Evolutionary conservation across 2,797 vertebrate species (phyloP).

Genomic region (Poeciliopsis gracilis): DNA sequence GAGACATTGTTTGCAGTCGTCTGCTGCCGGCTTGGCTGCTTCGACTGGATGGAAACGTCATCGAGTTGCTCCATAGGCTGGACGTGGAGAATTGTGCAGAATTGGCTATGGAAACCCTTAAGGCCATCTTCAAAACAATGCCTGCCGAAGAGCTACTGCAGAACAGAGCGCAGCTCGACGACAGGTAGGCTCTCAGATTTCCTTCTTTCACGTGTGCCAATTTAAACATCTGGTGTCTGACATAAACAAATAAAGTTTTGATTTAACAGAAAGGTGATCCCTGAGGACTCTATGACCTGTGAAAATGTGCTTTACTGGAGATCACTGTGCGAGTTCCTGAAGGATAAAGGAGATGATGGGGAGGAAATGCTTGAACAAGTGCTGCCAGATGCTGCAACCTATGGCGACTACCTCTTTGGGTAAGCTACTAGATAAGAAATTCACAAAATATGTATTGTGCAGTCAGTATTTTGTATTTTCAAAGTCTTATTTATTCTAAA

Average conservation of each 20-base stretch:
- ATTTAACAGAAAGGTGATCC: constrained; percentile 85
- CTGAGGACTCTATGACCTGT: constrained; percentile 85
- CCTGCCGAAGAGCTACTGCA: constrained; percentile 79
- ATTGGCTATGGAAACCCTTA: constrained; percentile 84
- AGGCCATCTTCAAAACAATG: constrained; percentile 82
- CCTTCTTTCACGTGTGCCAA: not conserved
- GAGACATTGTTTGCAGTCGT: constrained; percentile 83
- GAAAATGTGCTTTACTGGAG: constrained; percentile 93
- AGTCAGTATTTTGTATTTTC: constrained; percentile 13
- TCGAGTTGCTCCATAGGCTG: constrained; percentile 90
- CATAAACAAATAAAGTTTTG: constrained; percentile 15
- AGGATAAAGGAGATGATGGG: constrained; percentile 88
- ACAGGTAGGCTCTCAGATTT: constrained; percentile 75
- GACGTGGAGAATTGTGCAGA: constrained; percentile 94
- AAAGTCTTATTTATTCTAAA: not conserved
- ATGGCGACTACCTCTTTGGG: constrained; percentile 90
- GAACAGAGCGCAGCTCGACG: constrained; percentile 77
- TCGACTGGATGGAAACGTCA: constrained; percentile 83
- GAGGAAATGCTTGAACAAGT: constrained; percentile 90
- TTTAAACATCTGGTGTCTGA: not conserved
- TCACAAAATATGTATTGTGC: not conserved
- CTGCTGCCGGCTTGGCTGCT: constrained; percentile 90
- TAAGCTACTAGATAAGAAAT: constrained; percentile 56
- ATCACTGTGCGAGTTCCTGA: constrained; percentile 90
- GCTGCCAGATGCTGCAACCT: constrained; percentile 89